Base-by-base conservation (phyloP, 2,113 vertebrate species). In the Dromaius novaehollandiae region DNA sequence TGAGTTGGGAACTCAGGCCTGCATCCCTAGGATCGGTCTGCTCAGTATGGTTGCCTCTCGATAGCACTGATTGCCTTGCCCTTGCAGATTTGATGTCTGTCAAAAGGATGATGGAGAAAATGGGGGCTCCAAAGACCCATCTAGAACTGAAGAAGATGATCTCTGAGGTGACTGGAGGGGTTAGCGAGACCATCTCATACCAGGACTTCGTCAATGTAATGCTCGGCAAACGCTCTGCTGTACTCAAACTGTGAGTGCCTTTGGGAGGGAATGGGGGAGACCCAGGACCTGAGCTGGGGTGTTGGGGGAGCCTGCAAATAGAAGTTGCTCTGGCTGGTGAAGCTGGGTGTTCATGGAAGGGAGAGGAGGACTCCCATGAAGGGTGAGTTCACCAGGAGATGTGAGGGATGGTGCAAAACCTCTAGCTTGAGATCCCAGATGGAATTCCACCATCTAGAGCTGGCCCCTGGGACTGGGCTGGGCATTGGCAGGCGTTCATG, bases 21-120 rank as follows among this genome's bases (percentile, higher is more conserved):
- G 2, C 58, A 14, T 61, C 64, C 34, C 11, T 34, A 5, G 50
- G 40, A 7, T 30, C 75, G 18, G 12, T 68, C 56, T 76, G 53
- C 34, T 69, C 48, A 13, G 20, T 8, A 17, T 11, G 15, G 9
- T 82, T 42, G 30, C 48, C 12, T 44, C 40, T 21, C 4, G 3
- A 40, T 36, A 85, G 74, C 69, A 76, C 34, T 0, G 0, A 7
- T 25, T 55, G 25, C 55, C 21, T 85, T 90, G 56, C 74, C 83
- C 68, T 65, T 68, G 73, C 96, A 99, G 99, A 99, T 89, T 92
- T 99, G 96, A 99, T 99, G 99, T 99, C 99, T 36, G 98, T 99
- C 88, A 99, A 99, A 97, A 98, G 98, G 95, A 99, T 99, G 99
- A 99, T 99, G 99, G 99, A 99, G 98, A 99, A 99, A 94, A 94